A percentile compares a stretch with the other conserved stretches of the same genome.
phyloP scores from a whole-genome alignment of 1,140 invertebrate species.

The Drosophila willistoni region DNA sequence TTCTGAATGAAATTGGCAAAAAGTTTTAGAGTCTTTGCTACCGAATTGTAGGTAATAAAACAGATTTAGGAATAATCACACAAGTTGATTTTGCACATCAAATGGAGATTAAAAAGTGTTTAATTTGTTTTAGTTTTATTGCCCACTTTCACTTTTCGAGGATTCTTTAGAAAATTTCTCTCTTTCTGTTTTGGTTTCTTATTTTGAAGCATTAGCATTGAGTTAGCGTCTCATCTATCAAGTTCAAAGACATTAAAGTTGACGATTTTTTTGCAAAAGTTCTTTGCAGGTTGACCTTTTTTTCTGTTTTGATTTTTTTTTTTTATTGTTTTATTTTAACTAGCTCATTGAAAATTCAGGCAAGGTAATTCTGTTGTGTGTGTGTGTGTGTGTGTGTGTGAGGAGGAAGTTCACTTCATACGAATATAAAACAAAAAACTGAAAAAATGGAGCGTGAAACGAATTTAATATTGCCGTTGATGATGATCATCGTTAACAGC shows the following conservation, averaged over 20 bases:
- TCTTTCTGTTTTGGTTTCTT: not conserved
- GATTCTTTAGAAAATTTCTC: not conserved
- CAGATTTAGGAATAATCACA: no score
- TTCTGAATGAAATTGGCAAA: no score
- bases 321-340: slow-evolving; percentile 9
- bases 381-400: slow-evolving; percentile 56
- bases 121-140: not conserved
- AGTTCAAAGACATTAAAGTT: slow-evolving; percentile 44
- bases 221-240: slow-evolving; percentile 25
- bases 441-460: slow-evolving; percentile 71
- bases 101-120: not conserved
- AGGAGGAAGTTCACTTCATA: slow-evolving; percentile 69
- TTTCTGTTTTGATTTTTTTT: slow-evolving; percentile 10
- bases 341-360: slow-evolving; percentile 28
- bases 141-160: slow-evolving; percentile 1
- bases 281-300: slow-evolving; percentile 66
- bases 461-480: slow-evolving; percentile 65
- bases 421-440: slow-evolving; percentile 37
- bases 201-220: not conserved
- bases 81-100: no score
- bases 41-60: no score
- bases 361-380: slow-evolving; percentile 34
- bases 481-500: slow-evolving; percentile 41
- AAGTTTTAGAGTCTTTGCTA: no score
- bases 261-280: slow-evolving; percentile 34